A percentile compares a stretch with the other conserved stretches of the same genome.
These are phyloP conservation scores for Stenchaetothrips biformis DNA, from an alignment of 2,888 invertebrate genomes.

Conservation along the genomic window DNA sequence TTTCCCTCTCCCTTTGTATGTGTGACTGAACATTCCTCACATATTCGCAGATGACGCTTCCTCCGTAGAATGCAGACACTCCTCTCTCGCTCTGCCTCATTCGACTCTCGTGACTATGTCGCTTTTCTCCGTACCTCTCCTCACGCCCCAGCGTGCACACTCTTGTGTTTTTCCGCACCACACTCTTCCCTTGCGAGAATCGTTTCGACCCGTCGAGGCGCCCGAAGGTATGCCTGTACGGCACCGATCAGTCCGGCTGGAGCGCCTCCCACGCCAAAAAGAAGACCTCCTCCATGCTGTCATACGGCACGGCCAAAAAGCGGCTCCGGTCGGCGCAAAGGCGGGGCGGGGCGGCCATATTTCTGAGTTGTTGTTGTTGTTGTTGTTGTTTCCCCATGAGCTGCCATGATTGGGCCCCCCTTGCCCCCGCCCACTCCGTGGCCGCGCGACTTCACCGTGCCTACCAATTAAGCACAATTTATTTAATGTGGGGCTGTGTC, in stretches of 20 bases:
- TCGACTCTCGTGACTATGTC: neutral
- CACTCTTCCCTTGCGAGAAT: neutral
- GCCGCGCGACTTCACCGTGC: neutral
- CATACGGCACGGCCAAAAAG: neutral
- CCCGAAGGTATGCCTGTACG: no score
- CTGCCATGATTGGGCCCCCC: neutral
- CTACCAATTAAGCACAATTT: conserved; percentile 19
- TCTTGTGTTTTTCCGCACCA: neutral
- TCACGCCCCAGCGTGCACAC: neutral
- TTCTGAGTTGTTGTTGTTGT: neutral
- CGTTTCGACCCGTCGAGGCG: no score
- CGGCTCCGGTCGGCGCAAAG: neutral
- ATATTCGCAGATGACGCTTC: conserved; percentile 6
- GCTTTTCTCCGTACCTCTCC: neutral
- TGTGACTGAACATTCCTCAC: neutral
- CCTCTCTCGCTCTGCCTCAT: neutral
- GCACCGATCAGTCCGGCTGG: neutral
- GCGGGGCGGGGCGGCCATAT: neutral
- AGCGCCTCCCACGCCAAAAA: neutral
- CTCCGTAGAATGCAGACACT: neutral
- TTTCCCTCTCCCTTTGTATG: no score
- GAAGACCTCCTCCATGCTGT: no score
- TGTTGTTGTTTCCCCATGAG: neutral
- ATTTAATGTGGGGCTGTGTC: conserved; percentile 19
- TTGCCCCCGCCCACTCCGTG: neutral